These are phyloP conservation scores for Yponomeuta evonymella DNA, from an alignment of 2,888 invertebrate species.

Conservation along the genomic window DNA sequence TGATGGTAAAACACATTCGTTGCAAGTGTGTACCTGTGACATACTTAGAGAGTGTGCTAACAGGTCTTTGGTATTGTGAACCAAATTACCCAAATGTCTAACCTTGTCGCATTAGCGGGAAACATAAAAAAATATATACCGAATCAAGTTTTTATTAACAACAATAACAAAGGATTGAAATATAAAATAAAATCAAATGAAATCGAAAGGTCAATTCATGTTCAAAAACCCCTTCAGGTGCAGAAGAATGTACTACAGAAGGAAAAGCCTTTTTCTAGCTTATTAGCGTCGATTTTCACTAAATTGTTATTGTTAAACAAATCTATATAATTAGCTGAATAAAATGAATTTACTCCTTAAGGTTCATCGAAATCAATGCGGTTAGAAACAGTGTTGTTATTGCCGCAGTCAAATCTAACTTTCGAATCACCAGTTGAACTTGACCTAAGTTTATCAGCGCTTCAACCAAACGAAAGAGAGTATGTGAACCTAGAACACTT, in stretches of 20 bases:
- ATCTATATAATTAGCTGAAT: too few species aligned
- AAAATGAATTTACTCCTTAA: not conserved
- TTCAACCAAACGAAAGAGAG: not conserved
- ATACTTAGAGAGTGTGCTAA: not conserved
- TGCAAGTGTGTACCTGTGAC: not conserved
- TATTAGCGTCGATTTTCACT: too few species aligned
- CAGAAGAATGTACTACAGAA: too few species aligned
- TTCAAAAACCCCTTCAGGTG: too few species aligned
- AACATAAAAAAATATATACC: not conserved
- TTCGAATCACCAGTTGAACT: not conserved
- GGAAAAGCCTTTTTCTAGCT: too few species aligned
- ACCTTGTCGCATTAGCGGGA: not conserved
- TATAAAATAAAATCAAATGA: too few species aligned
- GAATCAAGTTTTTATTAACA: too few species aligned
- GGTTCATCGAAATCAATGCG: not conserved
- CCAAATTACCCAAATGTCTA: not conserved
- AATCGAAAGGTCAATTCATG: too few species aligned
- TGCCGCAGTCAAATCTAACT: not conserved
- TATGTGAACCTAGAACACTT: constrained; percentile 1
- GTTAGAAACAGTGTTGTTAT: not conserved
- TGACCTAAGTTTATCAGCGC: not conserved
- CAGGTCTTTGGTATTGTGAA: not conserved
- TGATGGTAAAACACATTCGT: not conserved
- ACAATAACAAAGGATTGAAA: too few species aligned
- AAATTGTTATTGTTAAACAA: too few species aligned